A percentile compares a stretch with the other conserved stretches of the same genome.
phyloP scores from a whole-genome alignment of 2,797 vertebrate genomes.

The Psittacula echo region DNA sequence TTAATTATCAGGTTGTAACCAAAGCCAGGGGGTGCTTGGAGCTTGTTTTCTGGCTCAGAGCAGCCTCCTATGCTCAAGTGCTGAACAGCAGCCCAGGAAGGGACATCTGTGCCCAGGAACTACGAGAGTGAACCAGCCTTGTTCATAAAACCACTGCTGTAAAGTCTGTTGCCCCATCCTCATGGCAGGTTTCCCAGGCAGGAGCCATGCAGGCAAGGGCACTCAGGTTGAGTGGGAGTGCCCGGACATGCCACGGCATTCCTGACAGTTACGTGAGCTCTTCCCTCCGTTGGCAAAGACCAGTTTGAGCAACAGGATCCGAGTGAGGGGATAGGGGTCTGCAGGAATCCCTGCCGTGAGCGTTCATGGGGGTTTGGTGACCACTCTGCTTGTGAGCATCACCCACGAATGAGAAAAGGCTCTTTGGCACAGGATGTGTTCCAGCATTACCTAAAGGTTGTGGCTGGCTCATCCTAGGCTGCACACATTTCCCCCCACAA shows the following conservation, averaged over 20 bases:
- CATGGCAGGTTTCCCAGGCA: not conserved
- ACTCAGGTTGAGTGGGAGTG: not conserved
- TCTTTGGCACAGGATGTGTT: not conserved
- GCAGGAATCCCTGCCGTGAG: not conserved
- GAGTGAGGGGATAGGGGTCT: not conserved
- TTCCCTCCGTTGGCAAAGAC: not conserved
- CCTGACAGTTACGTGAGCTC: not conserved
- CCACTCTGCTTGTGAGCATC: not conserved
- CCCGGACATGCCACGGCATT: accelerated
- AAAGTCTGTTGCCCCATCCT: not conserved
- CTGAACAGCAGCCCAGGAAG: not conserved
- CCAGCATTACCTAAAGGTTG: not conserved
- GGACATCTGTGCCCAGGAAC: not conserved
- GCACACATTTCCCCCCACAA: accelerated
- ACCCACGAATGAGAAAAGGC: not conserved
- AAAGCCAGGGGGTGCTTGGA: not conserved
- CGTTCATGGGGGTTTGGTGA: not conserved
- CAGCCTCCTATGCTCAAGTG: not conserved
- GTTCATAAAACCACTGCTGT: not conserved
- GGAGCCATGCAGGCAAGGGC: not conserved
- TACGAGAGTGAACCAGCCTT: not conserved
- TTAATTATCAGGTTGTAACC: not conserved
- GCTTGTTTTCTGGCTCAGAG: not conserved
- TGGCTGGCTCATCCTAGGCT: not conserved
- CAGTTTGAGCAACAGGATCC: not conserved